Evolutionary conservation across 2,888 invertebrate species (phyloP).

Genomic region (Caenorhabditis sinica): DNA sequence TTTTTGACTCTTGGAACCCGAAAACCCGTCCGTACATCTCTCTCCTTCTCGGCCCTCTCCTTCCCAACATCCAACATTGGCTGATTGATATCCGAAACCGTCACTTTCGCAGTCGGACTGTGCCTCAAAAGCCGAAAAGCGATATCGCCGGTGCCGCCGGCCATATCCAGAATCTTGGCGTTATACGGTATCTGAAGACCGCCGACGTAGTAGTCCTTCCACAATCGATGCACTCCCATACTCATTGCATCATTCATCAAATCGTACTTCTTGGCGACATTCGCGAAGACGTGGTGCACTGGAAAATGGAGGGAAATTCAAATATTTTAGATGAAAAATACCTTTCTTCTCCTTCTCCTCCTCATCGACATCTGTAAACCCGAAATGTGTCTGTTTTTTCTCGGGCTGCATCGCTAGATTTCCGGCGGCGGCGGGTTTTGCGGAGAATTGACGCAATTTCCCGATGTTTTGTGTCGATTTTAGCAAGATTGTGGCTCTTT

Average conservation of each 20-base stretch:
- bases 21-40: conserved; percentile 53
- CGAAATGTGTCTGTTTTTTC: conserved; percentile 79
- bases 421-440: background rate
- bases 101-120: conserved; percentile 84
- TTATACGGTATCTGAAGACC: conserved; percentile 89
- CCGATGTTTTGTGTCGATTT: background rate
- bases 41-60: conserved; percentile 86
- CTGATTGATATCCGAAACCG: conserved; percentile 91
- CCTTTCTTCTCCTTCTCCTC: conserved; percentile 79
- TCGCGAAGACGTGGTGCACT: conserved; percentile 94
- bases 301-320: conserved; percentile 20
- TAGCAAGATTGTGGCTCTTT: conserved; percentile 37
- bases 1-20: too few species aligned
- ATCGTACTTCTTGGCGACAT: conserved; percentile 95
- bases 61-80: conserved; percentile 94
- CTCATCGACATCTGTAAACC: conserved; percentile 79
- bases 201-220: conserved; percentile 95
- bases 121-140: conserved; percentile 89
- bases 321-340: conserved; percentile 16
- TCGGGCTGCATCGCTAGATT: conserved; percentile 25
- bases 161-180: conserved; percentile 91
- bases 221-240: conserved; percentile 93
- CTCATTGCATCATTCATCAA: conserved; percentile 99
- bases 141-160: conserved; percentile 99
- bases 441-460: conserved; percentile 2